phyloP scores from a whole-genome alignment of 1,140 invertebrate genomes.

The Mesaphorura yosii region DNA sequence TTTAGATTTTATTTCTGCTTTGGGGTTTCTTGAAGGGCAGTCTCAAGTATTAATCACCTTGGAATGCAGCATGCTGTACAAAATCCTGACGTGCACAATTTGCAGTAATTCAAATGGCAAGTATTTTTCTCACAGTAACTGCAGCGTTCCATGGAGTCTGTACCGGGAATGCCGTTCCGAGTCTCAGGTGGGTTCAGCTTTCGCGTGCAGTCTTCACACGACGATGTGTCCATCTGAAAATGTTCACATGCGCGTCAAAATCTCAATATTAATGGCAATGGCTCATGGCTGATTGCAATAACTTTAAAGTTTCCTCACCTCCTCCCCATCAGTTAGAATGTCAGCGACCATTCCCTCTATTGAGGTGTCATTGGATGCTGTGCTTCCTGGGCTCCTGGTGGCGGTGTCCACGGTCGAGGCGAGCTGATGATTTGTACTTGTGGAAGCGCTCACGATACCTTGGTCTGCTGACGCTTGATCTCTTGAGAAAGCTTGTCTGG shows the following conservation, averaged over 20 bases:
- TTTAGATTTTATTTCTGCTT: background rate
- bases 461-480: background rate
- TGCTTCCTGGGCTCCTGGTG: background rate
- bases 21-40: too few relatives aligned
- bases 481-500: constrained; percentile 7
- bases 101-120: background rate
- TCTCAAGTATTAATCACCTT: too few relatives aligned
- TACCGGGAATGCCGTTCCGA: background rate
- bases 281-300: background rate
- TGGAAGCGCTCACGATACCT: too few relatives aligned
- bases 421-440: background rate
- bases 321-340: background rate
- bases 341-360: background rate
- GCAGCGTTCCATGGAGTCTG: background rate
- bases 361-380: background rate
- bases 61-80: background rate
- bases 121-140: background rate
- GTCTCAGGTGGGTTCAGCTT: background rate
- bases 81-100: background rate
- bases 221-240: background rate
- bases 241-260: background rate
- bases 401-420: background rate
- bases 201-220: background rate
- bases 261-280: background rate
- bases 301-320: background rate